These are phyloP conservation scores for Muntiacus muntjak DNA, from an alignment of 2,113 vertebrate species.

Conservation along the genomic window DNA sequence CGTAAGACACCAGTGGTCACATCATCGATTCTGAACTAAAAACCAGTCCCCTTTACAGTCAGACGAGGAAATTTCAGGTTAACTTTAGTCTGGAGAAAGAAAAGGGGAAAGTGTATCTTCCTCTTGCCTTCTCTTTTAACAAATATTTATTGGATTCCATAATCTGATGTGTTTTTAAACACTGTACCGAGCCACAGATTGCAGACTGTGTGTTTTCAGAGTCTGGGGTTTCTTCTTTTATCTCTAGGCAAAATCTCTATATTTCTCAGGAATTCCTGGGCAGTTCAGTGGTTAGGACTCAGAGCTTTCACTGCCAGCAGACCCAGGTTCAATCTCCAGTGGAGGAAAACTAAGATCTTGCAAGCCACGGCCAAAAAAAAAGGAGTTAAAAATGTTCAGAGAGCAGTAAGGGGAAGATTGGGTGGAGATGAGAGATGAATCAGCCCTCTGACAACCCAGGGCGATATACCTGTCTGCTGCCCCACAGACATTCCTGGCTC, in stretches of 20 bases:
- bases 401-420: constrained; percentile 5
- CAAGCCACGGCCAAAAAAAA: not conserved
- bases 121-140: not conserved
- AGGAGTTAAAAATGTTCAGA: constrained; percentile 51
- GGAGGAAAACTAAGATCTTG: not conserved
- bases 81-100: not conserved
- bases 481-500: constrained; percentile 59
- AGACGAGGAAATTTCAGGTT: not conserved
- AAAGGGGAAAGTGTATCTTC: not conserved
- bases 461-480: constrained; percentile 57
- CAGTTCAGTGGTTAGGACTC: not conserved
- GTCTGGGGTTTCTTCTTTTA: constrained; percentile 20
- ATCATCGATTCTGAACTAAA: not conserved
- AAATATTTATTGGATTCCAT: not conserved
- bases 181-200: not conserved
- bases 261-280: not conserved
- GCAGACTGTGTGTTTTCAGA: not conserved
- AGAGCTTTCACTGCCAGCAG: not conserved
- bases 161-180: not conserved
- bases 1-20: not conserved
- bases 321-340: not conserved
- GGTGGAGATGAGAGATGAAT: constrained; percentile 54
- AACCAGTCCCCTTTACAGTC: not conserved
- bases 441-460: constrained; percentile 45
- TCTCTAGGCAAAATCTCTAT: constrained; percentile 24